Conservation (phyloP, 2,797 vertebrate genomes). For the Leptoclinus maculatus region DNA sequence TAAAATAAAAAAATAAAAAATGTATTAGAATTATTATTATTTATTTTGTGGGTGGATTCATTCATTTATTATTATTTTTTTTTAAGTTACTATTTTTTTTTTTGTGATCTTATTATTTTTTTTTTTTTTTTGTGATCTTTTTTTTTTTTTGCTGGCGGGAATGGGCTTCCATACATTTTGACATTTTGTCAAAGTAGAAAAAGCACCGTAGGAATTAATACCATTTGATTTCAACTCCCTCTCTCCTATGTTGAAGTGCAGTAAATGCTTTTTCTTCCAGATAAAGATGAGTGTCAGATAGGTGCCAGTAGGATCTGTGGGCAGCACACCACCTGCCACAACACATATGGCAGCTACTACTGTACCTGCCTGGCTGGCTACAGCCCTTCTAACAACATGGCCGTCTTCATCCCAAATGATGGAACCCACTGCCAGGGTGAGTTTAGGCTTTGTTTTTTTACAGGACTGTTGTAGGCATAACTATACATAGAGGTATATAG, state of each 20-base stretch:
- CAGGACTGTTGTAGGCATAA: too few species aligned
- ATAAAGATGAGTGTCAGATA: slow-evolving; percentile 82
- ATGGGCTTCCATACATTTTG: too few species aligned
- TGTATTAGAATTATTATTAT: too few species aligned
- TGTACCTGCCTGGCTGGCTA: slow-evolving; percentile 92
- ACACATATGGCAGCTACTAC: slow-evolving; percentile 93
- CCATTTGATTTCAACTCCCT: neutral
- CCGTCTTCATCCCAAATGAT: slow-evolving; percentile 94
- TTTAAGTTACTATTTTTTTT: too few species aligned
- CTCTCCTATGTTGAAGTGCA: neutral
- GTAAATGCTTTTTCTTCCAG: slow-evolving; percentile 36
- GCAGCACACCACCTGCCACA: slow-evolving; percentile 90
- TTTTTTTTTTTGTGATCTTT: too few species aligned
- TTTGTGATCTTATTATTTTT: too few species aligned
- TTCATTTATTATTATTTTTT: too few species aligned
- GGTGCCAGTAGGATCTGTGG: slow-evolving; percentile 91
- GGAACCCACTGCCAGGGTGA: slow-evolving; percentile 93
- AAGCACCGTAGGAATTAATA: neutral
- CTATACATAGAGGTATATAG: neutral
- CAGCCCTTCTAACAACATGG: slow-evolving; percentile 90
- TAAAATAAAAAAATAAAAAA: too few species aligned
- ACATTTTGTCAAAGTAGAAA: neutral
- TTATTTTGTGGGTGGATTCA: too few species aligned
- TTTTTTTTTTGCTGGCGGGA: too few species aligned
- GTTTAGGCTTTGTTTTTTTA: neutral